Evolutionary conservation across 2,797 vertebrate genomes (phyloP).

Genomic region (Pantherophis vulpinus): DNA sequence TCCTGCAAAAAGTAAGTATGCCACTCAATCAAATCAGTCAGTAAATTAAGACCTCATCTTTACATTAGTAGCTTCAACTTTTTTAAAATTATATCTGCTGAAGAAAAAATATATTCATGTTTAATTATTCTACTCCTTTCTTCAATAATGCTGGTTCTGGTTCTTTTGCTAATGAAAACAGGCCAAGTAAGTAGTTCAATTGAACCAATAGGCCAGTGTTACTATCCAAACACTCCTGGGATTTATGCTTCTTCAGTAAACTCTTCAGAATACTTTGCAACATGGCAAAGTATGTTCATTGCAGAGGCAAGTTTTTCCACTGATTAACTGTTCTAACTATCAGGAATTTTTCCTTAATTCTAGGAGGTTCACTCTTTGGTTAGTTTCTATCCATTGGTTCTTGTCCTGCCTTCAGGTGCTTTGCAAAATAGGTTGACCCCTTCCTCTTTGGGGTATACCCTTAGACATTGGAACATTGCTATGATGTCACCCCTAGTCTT

Average conservation of each 20-base stretch:
- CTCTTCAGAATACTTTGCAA: neutral
- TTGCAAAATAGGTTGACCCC: too few relatives aligned
- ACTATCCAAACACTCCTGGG: neutral
- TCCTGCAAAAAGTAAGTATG: neutral
- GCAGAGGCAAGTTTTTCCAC: neutral
- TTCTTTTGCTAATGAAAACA: neutral
- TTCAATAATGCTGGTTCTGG: neutral
- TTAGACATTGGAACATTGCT: too few relatives aligned
- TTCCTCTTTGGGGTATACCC: too few relatives aligned
- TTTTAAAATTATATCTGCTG: neutral
- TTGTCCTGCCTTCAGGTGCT: too few relatives aligned
- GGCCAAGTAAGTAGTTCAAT: neutral
- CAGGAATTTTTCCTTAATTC: too few relatives aligned
- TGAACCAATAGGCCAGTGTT: neutral
- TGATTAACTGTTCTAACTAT: too few relatives aligned
- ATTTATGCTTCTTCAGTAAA: neutral
- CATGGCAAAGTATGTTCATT: neutral
- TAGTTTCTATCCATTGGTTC: too few relatives aligned
- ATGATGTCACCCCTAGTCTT: too few relatives aligned
- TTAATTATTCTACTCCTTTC: neutral
- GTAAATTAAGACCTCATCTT: neutral
- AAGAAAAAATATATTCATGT: neutral
- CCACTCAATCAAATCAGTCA: neutral
- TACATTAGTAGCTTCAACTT: neutral
- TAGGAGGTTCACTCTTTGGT: too few relatives aligned